Conservation (phyloP, 2,888 invertebrate species). For the Drosophila hamatofila region DNA sequence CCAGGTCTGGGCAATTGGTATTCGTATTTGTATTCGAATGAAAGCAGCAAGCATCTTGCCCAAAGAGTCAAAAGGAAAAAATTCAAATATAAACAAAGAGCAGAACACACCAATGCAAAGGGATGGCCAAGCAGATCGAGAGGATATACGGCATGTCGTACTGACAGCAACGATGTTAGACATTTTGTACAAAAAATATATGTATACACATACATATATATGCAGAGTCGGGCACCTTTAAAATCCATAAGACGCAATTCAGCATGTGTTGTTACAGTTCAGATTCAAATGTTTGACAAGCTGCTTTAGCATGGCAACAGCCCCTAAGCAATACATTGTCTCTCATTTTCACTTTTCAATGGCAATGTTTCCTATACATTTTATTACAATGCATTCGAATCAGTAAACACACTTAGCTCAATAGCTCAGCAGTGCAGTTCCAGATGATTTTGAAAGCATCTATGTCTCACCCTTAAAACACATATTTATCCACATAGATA, state of each 20-base stretch:
- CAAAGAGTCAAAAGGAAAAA: slow-evolving; percentile 19
- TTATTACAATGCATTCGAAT: slow-evolving; percentile 3
- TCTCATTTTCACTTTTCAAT: slow-evolving; percentile 3
- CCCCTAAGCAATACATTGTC: slow-evolving; percentile 23
- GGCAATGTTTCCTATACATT: background rate
- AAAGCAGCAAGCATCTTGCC: slow-evolving; percentile 30
- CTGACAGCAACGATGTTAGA: slow-evolving; percentile 64
- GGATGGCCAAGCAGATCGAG: slow-evolving; percentile 9
- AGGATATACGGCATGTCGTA: slow-evolving; percentile 41
- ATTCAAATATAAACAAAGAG: slow-evolving; percentile 64
- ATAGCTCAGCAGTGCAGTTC: background rate
- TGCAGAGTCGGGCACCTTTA: slow-evolving; percentile 28
- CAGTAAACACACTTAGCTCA: background rate
- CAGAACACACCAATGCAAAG: slow-evolving; percentile 24
- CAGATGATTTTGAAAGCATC: background rate
- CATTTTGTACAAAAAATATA: slow-evolving; percentile 53
- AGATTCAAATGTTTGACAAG: slow-evolving; percentile 24
- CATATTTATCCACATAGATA: background rate
- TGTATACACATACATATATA: background rate
- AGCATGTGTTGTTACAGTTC: slow-evolving; percentile 39
- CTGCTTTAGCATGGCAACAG: slow-evolving; percentile 52
- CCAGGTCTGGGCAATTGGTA: slow-evolving; percentile 29
- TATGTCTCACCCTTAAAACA: background rate
- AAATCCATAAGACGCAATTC: slow-evolving; percentile 21
- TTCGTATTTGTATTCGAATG: slow-evolving; percentile 51